phyloP scores from a whole-genome alignment of 2,797 vertebrate species.

The Hafferia zeledoni region DNA sequence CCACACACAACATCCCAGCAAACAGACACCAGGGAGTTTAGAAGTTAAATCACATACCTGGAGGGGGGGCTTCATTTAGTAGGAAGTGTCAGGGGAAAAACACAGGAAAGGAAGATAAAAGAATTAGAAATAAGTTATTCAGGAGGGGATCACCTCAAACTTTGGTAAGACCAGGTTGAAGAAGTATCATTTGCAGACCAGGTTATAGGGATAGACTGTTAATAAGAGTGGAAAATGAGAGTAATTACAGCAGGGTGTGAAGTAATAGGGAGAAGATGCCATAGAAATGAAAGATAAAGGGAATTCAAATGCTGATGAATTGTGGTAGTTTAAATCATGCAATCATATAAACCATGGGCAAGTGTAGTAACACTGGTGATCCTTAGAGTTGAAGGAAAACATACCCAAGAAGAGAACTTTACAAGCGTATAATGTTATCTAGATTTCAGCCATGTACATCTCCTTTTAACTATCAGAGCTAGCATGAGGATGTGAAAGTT shows the following conservation, averaged over 20 bases:
- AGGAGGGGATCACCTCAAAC: constrained; percentile 55
- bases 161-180: not conserved
- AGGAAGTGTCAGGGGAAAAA: constrained; percentile 62
- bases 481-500: not conserved
- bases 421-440: not conserved
- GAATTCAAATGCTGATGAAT: constrained; percentile 19
- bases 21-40: constrained; percentile 49
- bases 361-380: not conserved
- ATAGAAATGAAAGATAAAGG: not conserved
- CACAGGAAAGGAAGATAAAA: constrained; percentile 65
- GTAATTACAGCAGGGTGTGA: not conserved
- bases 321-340: not conserved
- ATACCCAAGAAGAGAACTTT: not conserved
- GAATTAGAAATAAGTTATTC: constrained; percentile 60
- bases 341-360: not conserved
- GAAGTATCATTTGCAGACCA: not conserved
- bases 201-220: constrained; percentile 4
- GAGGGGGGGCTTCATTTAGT: constrained; percentile 71
- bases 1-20: not conserved
- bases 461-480: not conserved
- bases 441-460: not conserved
- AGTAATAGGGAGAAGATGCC: not conserved
- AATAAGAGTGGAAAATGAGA: constrained; percentile 6
- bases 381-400: not conserved
- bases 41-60: constrained; percentile 71